Evolutionary conservation across 2,797 vertebrate species (phyloP), one percentile per base, ranked within the genome.

Genomic region (Cichlasoma orientale): DNA sequence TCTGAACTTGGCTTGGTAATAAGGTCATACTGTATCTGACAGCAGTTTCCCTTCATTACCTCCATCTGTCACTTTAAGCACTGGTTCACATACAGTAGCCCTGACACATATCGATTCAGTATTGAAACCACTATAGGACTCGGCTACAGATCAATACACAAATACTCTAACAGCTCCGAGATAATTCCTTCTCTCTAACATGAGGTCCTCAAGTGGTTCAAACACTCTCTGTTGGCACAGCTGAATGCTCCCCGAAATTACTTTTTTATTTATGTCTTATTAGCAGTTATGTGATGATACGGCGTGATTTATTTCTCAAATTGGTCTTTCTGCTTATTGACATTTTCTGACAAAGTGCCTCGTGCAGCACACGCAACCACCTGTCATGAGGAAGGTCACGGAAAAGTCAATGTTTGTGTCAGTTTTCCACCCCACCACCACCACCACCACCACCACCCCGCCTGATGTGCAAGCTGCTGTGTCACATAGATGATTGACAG

Each of bases 21-120:
- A 80, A 90, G 85, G 88, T 89, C 86, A 83, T 56, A 29, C 63
- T n/a, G 44, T 50, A 83, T 75, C 78, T 90, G 90, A 88, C 89
- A 88, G 78, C 52, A 19, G 70, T 86, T 89, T 91, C 79, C 87
- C 82, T 84, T 91, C 87, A 91, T 89, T 86, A 83, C 84, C 41
- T 85, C 79, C 77, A 58, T 44, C 77, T 89, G 90, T 85, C 83
- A 87, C 77, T 59, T 71, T 80, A 74, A 58, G 82, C 75, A 47
- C 31, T 73, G 4, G 44, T 66, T 80, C 85, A 77, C 54, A 72
- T 55, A 77, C 82, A 79, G 88, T 74, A 72, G 83, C 78, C 19
- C 53, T 80, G 88, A 91, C 85, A 53, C 29, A 0, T 56, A 91
- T 92, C 31, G 88, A 92, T 77, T 10, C 6, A 38, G 86, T 80